A percentile compares a stretch with the other conserved stretches of the same genome.
Evolutionary conservation across 2,113 vertebrate genomes (phyloP).

Genomic region (Poicephalus meyeri): DNA sequence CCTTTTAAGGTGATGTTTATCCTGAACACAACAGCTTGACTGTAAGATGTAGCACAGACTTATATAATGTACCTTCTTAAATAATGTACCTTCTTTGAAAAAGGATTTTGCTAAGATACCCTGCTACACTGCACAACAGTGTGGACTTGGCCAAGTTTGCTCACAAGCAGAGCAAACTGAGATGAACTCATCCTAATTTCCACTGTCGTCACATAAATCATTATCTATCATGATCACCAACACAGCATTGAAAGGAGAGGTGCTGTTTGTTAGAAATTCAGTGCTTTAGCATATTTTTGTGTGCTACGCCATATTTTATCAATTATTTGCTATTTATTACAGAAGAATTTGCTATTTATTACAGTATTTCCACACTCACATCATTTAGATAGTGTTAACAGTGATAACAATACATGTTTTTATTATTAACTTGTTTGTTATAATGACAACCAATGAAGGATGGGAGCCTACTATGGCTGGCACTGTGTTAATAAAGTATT

Average conservation of each 20-base stretch:
- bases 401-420: neutral
- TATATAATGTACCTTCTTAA: neutral
- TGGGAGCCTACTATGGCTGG: neutral
- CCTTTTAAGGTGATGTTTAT: slow-evolving; percentile 45
- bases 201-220: neutral
- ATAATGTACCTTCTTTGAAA: neutral
- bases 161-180: neutral
- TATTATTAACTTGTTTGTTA: neutral
- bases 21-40: neutral
- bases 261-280: neutral
- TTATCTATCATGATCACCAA: neutral
- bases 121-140: neutral
- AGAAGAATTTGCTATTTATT: neutral
- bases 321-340: neutral
- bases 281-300: neutral
- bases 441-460: neutral
- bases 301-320: neutral
- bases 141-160: neutral
- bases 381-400: neutral
- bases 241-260: neutral
- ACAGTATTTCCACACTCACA: neutral
- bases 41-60: neutral
- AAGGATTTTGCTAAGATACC: neutral
- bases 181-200: neutral
- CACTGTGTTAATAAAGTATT: neutral